These are phyloP conservation scores for Phrynocephalus vlangalii DNA, from an alignment of 2,797 vertebrate species.

Conservation along the genomic window DNA sequence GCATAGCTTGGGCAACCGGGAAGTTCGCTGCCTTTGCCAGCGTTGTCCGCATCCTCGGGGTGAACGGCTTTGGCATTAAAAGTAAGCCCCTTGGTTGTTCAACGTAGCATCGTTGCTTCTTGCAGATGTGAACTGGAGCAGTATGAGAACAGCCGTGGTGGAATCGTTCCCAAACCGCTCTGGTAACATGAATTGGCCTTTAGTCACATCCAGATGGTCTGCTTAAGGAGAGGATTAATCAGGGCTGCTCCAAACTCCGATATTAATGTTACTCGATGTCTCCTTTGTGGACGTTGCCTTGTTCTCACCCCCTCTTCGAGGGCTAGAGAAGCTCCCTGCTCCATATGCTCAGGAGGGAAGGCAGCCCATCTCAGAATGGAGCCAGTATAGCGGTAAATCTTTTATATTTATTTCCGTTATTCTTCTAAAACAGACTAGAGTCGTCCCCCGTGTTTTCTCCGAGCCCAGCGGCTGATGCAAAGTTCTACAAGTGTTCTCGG, in stretches of 20 bases:
- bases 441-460: conserved; percentile 42
- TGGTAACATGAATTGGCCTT: conserved; percentile 21
- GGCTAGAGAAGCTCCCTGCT: conserved; percentile 31
- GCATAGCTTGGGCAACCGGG: not conserved
- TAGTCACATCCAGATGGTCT: conserved; percentile 19
- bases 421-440: conserved; percentile 17
- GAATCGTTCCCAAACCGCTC: conserved; percentile 11
- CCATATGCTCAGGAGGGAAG: conserved; percentile 58
- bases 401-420: conserved; percentile 64
- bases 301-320: not conserved
- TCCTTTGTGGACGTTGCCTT: not conserved
- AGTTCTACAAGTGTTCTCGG: conserved; percentile 24
- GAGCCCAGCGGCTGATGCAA: conserved; percentile 22
- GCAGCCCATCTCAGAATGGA: conserved; percentile 65
- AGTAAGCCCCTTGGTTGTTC: not conserved
- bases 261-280: conserved; percentile 9
- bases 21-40: not conserved
- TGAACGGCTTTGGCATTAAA: not conserved
- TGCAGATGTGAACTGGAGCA: conserved; percentile 7
- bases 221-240: conserved; percentile 10
- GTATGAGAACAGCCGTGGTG: conserved; percentile 17
- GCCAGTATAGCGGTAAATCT: conserved; percentile 63
- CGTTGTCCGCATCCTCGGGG: not conserved
- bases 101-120: not conserved
- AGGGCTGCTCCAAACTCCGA: not conserved